These are phyloP conservation scores for Apis florea DNA, from an alignment of 1,140 invertebrate genomes.

Conservation along the genomic window DNA sequence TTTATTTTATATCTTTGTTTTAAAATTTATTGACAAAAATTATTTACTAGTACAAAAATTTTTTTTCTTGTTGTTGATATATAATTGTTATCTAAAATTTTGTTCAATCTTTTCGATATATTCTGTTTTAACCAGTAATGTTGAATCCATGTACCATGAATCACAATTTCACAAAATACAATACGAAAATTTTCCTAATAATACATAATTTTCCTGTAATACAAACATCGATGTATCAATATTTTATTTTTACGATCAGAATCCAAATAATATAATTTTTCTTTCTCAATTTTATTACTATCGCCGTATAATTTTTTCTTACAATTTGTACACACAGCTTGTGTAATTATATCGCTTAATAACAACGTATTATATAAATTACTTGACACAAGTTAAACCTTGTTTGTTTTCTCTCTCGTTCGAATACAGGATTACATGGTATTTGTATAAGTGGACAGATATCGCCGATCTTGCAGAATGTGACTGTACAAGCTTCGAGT, in stretches of 20 bases:
- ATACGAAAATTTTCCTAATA: not conserved
- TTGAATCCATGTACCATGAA: not conserved
- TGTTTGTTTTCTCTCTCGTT: slow-evolving; percentile 30
- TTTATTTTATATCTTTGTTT: too few relatives aligned
- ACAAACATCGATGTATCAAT: too few relatives aligned
- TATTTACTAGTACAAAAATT: not conserved
- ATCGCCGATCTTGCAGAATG: slow-evolving; percentile 76
- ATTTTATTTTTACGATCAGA: not conserved
- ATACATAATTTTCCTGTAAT: not conserved
- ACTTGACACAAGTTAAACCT: slow-evolving; percentile 6
- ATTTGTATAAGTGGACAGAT: slow-evolving; percentile 63
- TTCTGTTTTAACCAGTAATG: not conserved
- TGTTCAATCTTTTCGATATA: not conserved
- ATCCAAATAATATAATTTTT: not conserved
- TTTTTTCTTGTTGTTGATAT: not conserved
- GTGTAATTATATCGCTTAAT: slow-evolving; percentile 64
- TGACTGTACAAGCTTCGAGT: slow-evolving; percentile 75
- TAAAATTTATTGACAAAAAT: too few relatives aligned
- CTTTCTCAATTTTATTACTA: not conserved
- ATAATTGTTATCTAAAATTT: not conserved
- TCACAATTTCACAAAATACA: too few relatives aligned
- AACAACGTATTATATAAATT: slow-evolving; percentile 55
- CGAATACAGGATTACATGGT: slow-evolving; percentile 50
- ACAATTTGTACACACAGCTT: slow-evolving; percentile 63
- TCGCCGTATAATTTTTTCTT: slow-evolving; percentile 17